Evolutionary conservation across 2,113 vertebrate genomes (phyloP).

Genomic region (Silurus asotus): DNA sequence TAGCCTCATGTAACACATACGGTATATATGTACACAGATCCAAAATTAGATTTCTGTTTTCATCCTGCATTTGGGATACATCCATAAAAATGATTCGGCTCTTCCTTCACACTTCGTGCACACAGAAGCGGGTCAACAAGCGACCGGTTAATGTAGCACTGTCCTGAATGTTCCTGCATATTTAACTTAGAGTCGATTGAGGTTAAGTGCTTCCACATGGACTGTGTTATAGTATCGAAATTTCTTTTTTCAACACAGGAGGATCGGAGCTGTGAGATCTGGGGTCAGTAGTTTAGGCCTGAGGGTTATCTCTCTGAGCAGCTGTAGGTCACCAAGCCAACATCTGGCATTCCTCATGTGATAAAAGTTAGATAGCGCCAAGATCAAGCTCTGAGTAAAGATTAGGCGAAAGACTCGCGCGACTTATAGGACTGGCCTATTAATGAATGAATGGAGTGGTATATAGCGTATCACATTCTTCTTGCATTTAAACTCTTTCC

Average conservation of each 20-base stretch:
- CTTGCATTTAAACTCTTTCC: too few species aligned
- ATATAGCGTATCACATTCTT: neutral
- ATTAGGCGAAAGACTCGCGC: constrained; percentile 1
- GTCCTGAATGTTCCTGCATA: neutral
- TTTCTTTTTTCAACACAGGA: constrained; percentile 6
- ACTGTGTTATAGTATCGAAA: constrained; percentile 5
- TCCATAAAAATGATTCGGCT: neutral
- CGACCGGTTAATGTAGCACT: neutral
- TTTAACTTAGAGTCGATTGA: neutral
- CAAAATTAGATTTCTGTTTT: neutral
- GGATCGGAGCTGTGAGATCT: constrained; percentile 24
- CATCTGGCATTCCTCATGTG: constrained; percentile 56
- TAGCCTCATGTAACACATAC: neutral
- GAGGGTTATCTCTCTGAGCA: constrained; percentile 51
- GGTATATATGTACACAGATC: neutral
- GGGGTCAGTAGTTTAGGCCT: constrained; percentile 46
- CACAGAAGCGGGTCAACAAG: neutral
- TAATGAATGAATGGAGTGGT: neutral
- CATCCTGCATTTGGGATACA: neutral
- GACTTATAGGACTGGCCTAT: neutral
- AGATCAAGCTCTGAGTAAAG: neutral
- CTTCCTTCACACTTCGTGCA: neutral
- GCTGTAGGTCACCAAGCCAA: constrained; percentile 45
- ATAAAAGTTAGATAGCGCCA: constrained; percentile 45
- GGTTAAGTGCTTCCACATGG: constrained; percentile 42